Base-by-base conservation (phyloP, 2,113 vertebrate genomes). In the Hepsetus odoe region DNA sequence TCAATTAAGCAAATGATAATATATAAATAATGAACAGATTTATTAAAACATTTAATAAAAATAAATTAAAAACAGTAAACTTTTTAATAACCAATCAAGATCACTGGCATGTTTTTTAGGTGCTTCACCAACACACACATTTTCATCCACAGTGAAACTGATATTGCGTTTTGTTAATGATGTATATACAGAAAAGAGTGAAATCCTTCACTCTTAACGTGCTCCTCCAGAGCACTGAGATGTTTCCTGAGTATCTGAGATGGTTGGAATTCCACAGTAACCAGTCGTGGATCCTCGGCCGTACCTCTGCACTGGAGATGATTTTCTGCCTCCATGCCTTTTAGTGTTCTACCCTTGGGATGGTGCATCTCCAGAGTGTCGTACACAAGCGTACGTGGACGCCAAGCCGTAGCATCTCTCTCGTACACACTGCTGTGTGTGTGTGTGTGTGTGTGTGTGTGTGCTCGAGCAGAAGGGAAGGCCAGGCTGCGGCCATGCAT, bases 401-500 rank as follows among this genome's bases (percentile, higher is more conserved):
- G 68, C 53, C 32, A 53, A 69, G 69, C 59, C 55, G 74, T 35
- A 64, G 40, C 76, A 73, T 76, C 59, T 51, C 46, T 77, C 74
- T 82, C 49, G 59, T 82, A 46, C 71, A 70, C 72, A 59, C 73
- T 79, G n/a, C n/a, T n/a, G n/a, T n/a, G n/a, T n/a, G 42, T 69
- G 2, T 4, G 22, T 66, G n/a, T 56, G 73, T 38, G 9, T 44
- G 55, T 69, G 12, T 32, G 65, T 82, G 44, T 72, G 38, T 80
- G 76, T 79, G 67, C 78, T 59, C 20, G 76, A 79, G 69, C 76
- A 62, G 49, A 80, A 74, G 82, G 49, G 30, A 77, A 83, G 77
- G 79, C 77, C 59, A 72, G 32, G 28, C 81, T 59, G 76, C 65
- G 73, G 81, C 76, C 82, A 85, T 59, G 82, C 84, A 84, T 82